Evolutionary conservation across 2,797 vertebrate species (phyloP).

Genomic region (Phrynocephalus forsythii): DNA sequence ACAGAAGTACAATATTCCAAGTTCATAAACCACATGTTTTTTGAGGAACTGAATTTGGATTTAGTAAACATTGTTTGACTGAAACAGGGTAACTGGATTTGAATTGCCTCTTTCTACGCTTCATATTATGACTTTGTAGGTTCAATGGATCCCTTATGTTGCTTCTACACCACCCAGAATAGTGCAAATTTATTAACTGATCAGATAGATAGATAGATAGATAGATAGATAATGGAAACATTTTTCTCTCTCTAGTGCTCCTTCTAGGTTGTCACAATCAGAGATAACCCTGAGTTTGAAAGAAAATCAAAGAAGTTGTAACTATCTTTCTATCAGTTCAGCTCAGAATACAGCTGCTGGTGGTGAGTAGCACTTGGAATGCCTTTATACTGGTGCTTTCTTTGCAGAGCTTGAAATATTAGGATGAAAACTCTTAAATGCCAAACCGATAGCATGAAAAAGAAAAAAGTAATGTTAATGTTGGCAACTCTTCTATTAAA

Average conservation of each 20-base stretch:
- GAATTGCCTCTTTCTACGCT: neutral
- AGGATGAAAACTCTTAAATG: too few species aligned
- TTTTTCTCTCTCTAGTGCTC: constrained; percentile 67
- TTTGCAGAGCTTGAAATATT: neutral
- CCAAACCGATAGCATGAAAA: too few species aligned
- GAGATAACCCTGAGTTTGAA: constrained; percentile 62
- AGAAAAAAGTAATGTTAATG: too few species aligned
- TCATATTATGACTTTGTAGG: neutral
- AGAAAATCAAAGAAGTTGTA: constrained; percentile 63
- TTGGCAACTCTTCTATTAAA: too few species aligned
- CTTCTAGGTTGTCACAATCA: constrained; percentile 74
- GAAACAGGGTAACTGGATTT: neutral
- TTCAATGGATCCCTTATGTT: too few species aligned
- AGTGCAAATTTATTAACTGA: too few species aligned
- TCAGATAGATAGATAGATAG: too few species aligned
- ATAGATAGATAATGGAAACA: neutral
- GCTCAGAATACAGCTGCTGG: constrained; percentile 59
- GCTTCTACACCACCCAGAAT: too few species aligned
- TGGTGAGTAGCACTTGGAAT: constrained; percentile 59
- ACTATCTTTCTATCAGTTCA: constrained; percentile 68
- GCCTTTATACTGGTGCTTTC: neutral
- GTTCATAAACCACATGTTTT: too few species aligned
- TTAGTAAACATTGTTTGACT: neutral
- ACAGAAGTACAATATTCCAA: too few species aligned
- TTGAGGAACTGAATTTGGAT: neutral